Evolutionary conservation across 2,113 vertebrate genomes (phyloP), one percentile per base, ranked within the genome.

Genomic region (Brachirus orientalis): DNA sequence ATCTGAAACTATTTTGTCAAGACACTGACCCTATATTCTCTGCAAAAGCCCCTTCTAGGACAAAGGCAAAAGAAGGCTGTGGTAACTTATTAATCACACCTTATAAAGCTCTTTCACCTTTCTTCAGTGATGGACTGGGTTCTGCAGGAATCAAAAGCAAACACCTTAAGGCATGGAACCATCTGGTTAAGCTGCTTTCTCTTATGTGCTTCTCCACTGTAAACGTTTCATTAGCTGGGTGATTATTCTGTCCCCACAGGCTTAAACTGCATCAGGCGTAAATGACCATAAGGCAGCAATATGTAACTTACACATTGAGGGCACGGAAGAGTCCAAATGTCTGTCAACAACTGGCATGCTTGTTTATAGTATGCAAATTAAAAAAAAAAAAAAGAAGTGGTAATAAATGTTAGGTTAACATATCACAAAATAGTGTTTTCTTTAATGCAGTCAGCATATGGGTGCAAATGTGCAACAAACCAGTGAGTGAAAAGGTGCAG

Each of bases 91-190:
- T 54, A 45, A 58, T 56, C n/a, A 5, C 46, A 63, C 80, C 82
- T 88, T 84, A 80, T 6, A 86, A 87, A 75, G 77, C 12, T 3
- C 37, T 59, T 63, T 86, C 73, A 81, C 75, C 70, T 83, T 84
- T 72, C 78, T 57, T 45, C 55, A 36, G 60, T 67, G 45, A 85
- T 59, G 71, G 47, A 41, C 56, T 44, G 9, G 67, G 50, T 62
- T 68, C 22, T 72, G 64, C 59, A 8, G 63, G 77, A 77, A 84
- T 72, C 53, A 71, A 81, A 84, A 74, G 56, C 64, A 47, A 75
- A 83, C 53, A 73, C 72, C 77, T 58, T 4, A 45, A 69, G 80
- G 77, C 63, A 54, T 1, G 61, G 17, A 66, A 60, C 79, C 89
- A 84, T 78, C 73, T 71, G 72, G 59, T 52, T 41, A 13, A 14